Conservation (phyloP, 2,797 vertebrate species). For the Gymnodraco acuticeps region DNA sequence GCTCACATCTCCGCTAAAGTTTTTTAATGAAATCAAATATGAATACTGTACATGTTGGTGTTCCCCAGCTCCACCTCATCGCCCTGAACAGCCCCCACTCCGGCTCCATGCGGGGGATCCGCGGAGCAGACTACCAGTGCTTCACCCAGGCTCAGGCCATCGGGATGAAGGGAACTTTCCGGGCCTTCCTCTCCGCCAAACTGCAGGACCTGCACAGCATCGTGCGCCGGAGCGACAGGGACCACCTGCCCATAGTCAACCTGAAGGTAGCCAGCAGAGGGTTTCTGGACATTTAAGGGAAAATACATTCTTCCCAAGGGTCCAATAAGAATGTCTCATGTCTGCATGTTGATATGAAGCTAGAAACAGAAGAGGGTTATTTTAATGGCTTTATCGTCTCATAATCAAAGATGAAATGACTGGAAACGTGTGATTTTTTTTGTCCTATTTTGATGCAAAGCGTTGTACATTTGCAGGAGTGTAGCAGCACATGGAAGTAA, state of each 20-base stretch:
- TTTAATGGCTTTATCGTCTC: not conserved
- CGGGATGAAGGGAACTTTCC: conserved; percentile 92
- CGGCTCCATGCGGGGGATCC: conserved; percentile 90
- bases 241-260: conserved; percentile 88
- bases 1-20: not conserved
- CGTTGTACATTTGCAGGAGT: too few relatives aligned
- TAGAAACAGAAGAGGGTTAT: not conserved
- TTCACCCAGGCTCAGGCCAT: conserved; percentile 93
- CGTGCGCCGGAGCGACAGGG: conserved; percentile 88
- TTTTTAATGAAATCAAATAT: not conserved
- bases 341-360: too few relatives aligned
- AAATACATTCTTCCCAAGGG: not conserved
- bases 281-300: not conserved
- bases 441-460: too few relatives aligned
- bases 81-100: conserved; percentile 90
- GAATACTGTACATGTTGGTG: not conserved
- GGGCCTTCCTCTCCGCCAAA: conserved; percentile 92
- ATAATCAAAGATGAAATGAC: not conserved
- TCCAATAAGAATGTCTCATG: too few relatives aligned
- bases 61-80: conserved; percentile 91
- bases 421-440: too few relatives aligned
- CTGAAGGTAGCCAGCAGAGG: conserved; percentile 82
- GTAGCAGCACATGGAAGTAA: too few relatives aligned
- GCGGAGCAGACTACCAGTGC: conserved; percentile 91
- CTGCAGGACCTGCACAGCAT: conserved; percentile 95